Evolutionary conservation across 2,797 vertebrate species (phyloP).

Genomic region (Knipowitschia caucasica): DNA sequence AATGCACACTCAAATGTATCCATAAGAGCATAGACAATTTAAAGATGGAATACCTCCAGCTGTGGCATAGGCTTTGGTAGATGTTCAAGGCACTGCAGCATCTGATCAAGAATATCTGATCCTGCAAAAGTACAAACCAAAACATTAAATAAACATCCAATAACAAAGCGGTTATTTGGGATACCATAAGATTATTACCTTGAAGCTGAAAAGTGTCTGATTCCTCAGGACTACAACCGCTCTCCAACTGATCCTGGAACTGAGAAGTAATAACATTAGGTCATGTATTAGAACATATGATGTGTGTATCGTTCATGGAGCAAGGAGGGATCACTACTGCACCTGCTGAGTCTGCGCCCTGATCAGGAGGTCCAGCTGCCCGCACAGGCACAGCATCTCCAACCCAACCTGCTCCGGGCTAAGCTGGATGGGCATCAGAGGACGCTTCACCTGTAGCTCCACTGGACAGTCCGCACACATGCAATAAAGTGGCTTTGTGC

Average conservation of each 20-base stretch:
- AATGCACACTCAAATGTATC: background rate
- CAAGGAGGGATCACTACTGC: too few relatives aligned
- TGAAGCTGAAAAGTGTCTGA: slow-evolving; percentile 75
- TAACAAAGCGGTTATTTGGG: background rate
- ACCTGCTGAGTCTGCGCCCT: slow-evolving; percentile 81
- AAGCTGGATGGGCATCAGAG: slow-evolving; percentile 75
- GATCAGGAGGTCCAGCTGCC: slow-evolving; percentile 81
- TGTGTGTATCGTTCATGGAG: too few relatives aligned
- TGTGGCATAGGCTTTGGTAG: slow-evolving; percentile 80
- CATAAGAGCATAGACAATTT: too few relatives aligned
- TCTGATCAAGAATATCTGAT: slow-evolving; percentile 77
- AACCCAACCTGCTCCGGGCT: slow-evolving; percentile 79
- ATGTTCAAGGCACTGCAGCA: slow-evolving; percentile 83
- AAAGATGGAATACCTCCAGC: slow-evolving; percentile 82
- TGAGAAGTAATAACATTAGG: slow-evolving; percentile 17
- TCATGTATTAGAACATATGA: too few relatives aligned
- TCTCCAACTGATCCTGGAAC: slow-evolving; percentile 78
- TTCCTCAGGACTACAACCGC: slow-evolving; percentile 74
- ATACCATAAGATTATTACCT: slow-evolving; percentile 50
- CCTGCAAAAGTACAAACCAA: slow-evolving; percentile 49
- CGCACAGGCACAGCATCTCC: slow-evolving; percentile 82
- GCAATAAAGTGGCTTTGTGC: background rate
- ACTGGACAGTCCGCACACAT: slow-evolving; percentile 59
- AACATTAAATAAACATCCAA: background rate
- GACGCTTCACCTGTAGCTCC: slow-evolving; percentile 78